Evolutionary conservation across 2,888 invertebrate genomes (phyloP).

Genomic region (Abscondita cerata): DNA sequence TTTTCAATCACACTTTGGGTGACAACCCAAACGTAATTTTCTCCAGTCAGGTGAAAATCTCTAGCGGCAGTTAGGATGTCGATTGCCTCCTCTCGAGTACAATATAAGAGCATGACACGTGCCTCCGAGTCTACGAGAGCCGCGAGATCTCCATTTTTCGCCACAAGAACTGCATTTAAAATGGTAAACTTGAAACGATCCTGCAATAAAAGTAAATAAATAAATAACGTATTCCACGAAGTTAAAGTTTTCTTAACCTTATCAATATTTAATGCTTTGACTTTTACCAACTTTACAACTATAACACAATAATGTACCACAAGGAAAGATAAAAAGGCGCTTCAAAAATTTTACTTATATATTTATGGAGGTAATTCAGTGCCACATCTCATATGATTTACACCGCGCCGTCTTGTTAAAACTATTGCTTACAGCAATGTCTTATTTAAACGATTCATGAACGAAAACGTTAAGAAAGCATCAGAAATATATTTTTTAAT

Average conservation of each 20-base stretch:
- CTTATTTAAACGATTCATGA: too few species aligned
- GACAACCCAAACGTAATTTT: conserved; percentile 96
- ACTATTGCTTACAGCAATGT: too few species aligned
- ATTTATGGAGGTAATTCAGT: too few species aligned
- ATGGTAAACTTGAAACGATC: conserved; percentile 82
- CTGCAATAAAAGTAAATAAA: conserved; percentile 48
- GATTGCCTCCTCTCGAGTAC: conserved; percentile 86
- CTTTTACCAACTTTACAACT: too few species aligned
- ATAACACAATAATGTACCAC: too few species aligned
- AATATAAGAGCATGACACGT: conserved; percentile 90
- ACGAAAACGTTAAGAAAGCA: too few species aligned
- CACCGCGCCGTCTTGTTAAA: too few species aligned
- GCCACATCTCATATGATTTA: too few species aligned
- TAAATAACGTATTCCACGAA: background rate
- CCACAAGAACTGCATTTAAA: conserved; percentile 84
- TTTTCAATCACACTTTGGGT: conserved; percentile 93
- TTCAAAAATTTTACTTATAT: too few species aligned
- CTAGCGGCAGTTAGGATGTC: conserved; percentile 80
- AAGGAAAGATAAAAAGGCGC: too few species aligned
- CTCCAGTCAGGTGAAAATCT: conserved; percentile 80
- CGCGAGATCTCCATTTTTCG: conserved; percentile 76
- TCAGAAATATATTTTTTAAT: too few species aligned
- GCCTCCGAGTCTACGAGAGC: conserved; percentile 90
- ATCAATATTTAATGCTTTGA: too few species aligned
- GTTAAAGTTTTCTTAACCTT: background rate